A percentile compares a stretch with the other conserved stretches of the same genome.
Evolutionary conservation across 2,888 invertebrate genomes (phyloP).

Genomic region (Lycaena phlaeas): DNA sequence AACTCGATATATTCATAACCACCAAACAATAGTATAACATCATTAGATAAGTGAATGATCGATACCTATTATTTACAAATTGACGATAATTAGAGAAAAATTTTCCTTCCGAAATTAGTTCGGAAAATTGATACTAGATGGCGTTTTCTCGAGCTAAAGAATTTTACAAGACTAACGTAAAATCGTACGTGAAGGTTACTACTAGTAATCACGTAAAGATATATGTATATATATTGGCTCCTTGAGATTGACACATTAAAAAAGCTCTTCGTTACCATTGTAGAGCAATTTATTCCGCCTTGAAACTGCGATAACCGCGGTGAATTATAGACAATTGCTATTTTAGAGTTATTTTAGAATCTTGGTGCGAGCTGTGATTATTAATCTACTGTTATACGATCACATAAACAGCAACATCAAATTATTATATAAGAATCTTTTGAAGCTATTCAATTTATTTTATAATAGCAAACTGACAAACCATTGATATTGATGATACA

Average conservation of each 20-base stretch:
- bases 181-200: constrained; percentile 22
- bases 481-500: too few relatives aligned
- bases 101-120: constrained; percentile 18
- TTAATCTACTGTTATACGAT: too few relatives aligned
- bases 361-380: not conserved
- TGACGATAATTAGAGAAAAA: not conserved
- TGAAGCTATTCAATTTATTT: too few relatives aligned
- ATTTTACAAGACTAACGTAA: constrained; percentile 24
- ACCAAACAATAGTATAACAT: too few relatives aligned
- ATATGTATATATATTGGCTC: constrained; percentile 19
- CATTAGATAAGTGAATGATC: too few relatives aligned
- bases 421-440: too few relatives aligned
- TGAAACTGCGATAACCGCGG: too few relatives aligned
- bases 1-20: too few relatives aligned
- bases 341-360: constrained; percentile 5
- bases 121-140: constrained; percentile 32
- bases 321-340: constrained; percentile 3
- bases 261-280: too few relatives aligned
- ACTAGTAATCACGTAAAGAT: constrained; percentile 15
- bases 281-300: too few relatives aligned
- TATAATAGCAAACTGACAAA: too few relatives aligned
- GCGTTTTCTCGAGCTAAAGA: constrained; percentile 34
- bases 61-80: constrained; percentile 1
- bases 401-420: too few relatives aligned
- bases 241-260: constrained; percentile 20